These are phyloP conservation scores for Calliopum simillimum DNA, from an alignment of 2,888 invertebrate genomes.

Conservation along the genomic window DNA sequence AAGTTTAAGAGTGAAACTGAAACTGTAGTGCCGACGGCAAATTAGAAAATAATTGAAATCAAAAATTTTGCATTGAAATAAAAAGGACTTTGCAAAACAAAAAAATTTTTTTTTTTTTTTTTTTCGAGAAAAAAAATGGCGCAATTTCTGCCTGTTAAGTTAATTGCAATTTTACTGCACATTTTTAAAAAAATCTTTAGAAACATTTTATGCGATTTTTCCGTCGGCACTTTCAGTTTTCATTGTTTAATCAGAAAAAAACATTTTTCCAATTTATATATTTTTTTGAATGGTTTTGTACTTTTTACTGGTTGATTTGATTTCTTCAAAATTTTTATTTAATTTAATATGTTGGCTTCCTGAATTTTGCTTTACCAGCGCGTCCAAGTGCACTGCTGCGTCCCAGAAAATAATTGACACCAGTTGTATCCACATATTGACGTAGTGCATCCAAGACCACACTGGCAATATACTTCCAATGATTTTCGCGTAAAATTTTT, in stretches of 20 bases:
- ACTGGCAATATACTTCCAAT: slow-evolving; percentile 56
- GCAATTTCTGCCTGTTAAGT: no score
- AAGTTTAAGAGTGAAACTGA: background rate
- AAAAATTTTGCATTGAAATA: no score
- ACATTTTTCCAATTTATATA: background rate
- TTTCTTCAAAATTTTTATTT: slow-evolving; percentile 22
- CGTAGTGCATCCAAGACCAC: slow-evolving; percentile 55
- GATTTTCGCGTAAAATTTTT: slow-evolving; percentile 56
- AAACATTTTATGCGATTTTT: background rate
- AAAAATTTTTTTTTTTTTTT: no score
- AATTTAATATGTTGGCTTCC: slow-evolving; percentile 35
- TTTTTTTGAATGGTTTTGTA: background rate
- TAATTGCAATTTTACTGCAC: no score
- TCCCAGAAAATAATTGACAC: background rate
- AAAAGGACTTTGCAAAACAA: no score
- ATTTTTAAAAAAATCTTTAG: no score
- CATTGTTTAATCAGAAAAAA: background rate
- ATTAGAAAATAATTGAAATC: background rate
- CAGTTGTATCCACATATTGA: slow-evolving; percentile 48
- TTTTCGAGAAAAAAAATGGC: no score
- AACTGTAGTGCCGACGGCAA: background rate
- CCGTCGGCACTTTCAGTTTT: slow-evolving; percentile 24
- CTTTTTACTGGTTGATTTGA: background rate
- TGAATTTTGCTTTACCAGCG: slow-evolving; percentile 41
- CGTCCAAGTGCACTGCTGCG: slow-evolving; percentile 44